Evolutionary conservation across 2,888 invertebrate genomes (phyloP).

Genomic region (Drosophila melanosoma): DNA sequence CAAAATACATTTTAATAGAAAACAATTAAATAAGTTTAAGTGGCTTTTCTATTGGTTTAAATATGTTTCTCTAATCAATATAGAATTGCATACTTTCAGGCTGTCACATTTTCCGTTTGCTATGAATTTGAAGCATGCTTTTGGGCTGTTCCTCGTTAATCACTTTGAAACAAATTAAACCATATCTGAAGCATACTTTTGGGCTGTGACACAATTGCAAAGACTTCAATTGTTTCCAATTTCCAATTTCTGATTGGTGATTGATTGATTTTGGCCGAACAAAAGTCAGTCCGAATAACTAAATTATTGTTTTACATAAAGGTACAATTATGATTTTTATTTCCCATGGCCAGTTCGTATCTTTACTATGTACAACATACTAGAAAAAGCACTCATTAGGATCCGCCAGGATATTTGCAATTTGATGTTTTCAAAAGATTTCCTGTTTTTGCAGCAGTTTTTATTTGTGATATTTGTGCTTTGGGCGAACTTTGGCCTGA

Average conservation of each 20-base stretch:
- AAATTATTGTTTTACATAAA: too few relatives aligned
- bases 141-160: too few relatives aligned
- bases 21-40: not conserved
- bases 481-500: not conserved
- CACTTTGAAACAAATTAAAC: not conserved
- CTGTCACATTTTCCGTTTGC: not conserved
- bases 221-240: not conserved
- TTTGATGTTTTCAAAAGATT: too few relatives aligned
- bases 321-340: not conserved
- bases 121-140: too few relatives aligned
- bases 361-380: not conserved
- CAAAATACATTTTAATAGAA: not conserved
- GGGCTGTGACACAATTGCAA: not conserved
- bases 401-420: too few relatives aligned
- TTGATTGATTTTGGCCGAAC: not conserved
- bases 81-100: not conserved
- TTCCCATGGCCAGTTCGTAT: not conserved
- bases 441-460: too few relatives aligned
- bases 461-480: not conserved
- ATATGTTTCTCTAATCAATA: not conserved
- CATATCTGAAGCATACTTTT: not conserved
- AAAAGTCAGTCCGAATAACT: too few relatives aligned
- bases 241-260: not conserved
- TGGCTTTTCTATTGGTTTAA: not conserved
- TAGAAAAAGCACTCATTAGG: not conserved